A percentile compares a stretch with the other conserved stretches of the same genome.
phyloP scores from a whole-genome alignment of 2,113 vertebrate genomes.

The Aldabrachelys gigantea region DNA sequence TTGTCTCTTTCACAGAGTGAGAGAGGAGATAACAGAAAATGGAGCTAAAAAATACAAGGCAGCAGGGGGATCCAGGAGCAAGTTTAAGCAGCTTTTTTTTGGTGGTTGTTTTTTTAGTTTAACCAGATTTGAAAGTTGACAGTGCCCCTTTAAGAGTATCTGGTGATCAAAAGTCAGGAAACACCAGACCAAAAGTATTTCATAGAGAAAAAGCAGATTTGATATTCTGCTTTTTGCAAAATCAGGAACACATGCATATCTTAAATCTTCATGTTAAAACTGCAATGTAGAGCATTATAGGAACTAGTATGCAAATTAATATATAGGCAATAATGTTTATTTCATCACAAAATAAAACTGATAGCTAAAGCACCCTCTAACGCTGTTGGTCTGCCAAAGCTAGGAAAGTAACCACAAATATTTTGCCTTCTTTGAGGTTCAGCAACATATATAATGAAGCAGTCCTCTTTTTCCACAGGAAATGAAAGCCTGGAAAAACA shows the following conservation, averaged over 20 bases:
- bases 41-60: background rate
- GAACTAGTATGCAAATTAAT: constrained; percentile 74
- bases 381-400: constrained; percentile 37
- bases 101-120: background rate
- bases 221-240: background rate
- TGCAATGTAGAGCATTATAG: constrained; percentile 61
- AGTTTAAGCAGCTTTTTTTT: background rate
- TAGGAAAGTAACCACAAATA: background rate
- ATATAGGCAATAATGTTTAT: constrained; percentile 71
- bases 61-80: background rate
- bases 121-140: background rate
- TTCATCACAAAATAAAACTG: background rate
- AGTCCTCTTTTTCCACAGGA: constrained; percentile 1
- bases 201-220: background rate
- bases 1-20: background rate
- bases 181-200: background rate
- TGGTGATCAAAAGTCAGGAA: background rate
- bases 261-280: constrained; percentile 39
- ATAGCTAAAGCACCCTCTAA: background rate
- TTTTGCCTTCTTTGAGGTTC: background rate
- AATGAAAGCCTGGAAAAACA: background rate
- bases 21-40: background rate
- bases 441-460: constrained; percentile 21
- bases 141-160: background rate
- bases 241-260: constrained; percentile 20